Evolutionary conservation across 2,888 invertebrate genomes (phyloP), one percentile per base, ranked within the genome.

Genomic region (Microdon myrmicae): DNA sequence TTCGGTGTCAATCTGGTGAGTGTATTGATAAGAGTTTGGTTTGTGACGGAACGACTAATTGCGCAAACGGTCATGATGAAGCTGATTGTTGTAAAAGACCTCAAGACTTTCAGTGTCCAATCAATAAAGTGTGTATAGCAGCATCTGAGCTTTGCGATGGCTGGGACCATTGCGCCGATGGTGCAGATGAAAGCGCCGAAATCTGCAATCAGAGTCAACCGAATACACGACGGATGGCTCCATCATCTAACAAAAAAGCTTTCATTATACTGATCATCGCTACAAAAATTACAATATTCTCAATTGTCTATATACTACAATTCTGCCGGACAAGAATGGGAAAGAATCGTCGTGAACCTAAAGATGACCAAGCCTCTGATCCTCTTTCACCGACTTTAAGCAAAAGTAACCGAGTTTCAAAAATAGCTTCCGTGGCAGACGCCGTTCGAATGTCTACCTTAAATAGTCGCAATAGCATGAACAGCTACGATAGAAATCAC

Each of bases 81-180:
- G 82, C 83, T 3, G 82, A 85, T 47, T 89, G 89, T 70, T 92
- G 92, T 73, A 83, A 83, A 37, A 75, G 81, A 1, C 81, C 82
- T 0, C 79, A 83, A 70, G 83, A 84, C 54, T 91, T 89, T 73
- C 86, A 86, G 44, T 91, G 90, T 75, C 87, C 86, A n/a, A 85
- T 86, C 48, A 88, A 86, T 28, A 86, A 87, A 9, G 84, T 87
- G 0, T 93, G 93, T 70, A 85, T 93, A 12, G 83, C 89, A 0
- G 80, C 84, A 2, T 80, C 83, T 0, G 78, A 85, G 4, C 80
- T 92, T 1, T 94, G 94, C 72, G 91, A 94, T 77, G 88, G 89
- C 0, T 86, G 85, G 77, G 85, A 85, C 6, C 86, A 93, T 74
- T 94, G 94, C 74, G 86, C 86, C 1, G 92, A 93, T 79, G 90